These are phyloP conservation scores for Frankliniella intonsa DNA, from an alignment of 2,888 invertebrate species.

Conservation along the genomic window DNA sequence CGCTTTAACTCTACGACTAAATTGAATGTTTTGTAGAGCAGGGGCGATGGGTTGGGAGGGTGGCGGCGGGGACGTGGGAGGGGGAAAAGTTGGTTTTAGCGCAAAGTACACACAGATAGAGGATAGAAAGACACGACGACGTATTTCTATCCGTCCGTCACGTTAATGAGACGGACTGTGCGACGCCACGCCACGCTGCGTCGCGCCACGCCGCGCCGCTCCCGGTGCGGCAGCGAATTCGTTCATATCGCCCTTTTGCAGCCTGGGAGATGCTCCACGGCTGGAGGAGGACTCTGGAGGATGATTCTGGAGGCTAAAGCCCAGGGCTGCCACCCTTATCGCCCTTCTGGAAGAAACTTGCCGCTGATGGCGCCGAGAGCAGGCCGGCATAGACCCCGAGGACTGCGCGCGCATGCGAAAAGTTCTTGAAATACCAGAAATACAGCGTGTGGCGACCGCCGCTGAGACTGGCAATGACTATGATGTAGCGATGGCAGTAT, in stretches of 20 bases:
- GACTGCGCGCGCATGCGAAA: neutral
- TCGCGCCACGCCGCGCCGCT: too few relatives aligned
- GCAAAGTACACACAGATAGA: constrained; percentile 20
- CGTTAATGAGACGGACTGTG: neutral
- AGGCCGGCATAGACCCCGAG: neutral
- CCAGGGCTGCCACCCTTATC: neutral
- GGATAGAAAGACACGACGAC: constrained; percentile 24
- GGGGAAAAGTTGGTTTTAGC: constrained; percentile 34
- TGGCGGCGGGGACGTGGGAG: constrained; percentile 32
- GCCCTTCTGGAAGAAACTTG: neutral
- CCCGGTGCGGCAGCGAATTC: neutral
- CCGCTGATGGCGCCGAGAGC: neutral
- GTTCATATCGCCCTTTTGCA: constrained; percentile 21
- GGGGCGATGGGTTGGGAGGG: constrained; percentile 34
- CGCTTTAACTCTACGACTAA: constrained; percentile 57
- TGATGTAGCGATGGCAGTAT: neutral
- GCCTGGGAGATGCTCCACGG: neutral
- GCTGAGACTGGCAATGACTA: neutral
- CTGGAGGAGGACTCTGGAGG: neutral
- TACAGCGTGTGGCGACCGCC: neutral
- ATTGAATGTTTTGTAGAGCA: constrained; percentile 56
- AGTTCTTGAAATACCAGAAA: constrained; percentile 12
- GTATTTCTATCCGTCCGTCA: constrained; percentile 1
- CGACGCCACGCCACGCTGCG: too few relatives aligned
- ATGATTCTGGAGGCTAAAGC: too few relatives aligned